Base-by-base conservation (phyloP, 2,113 vertebrate species). In the Vidua chalybeata region DNA sequence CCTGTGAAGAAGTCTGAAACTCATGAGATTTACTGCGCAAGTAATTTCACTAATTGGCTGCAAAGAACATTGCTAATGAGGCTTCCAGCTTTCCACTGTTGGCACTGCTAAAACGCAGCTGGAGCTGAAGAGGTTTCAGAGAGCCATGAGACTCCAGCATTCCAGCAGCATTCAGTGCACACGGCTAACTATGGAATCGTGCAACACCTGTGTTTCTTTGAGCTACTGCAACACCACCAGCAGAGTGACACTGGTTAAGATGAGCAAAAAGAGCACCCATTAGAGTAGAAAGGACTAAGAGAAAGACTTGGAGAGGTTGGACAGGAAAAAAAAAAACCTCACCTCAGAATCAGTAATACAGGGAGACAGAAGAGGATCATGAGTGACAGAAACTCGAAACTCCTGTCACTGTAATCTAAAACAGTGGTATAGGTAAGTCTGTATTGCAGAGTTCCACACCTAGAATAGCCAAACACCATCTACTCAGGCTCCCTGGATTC, bases 21-120 rank as follows among this genome's bases (percentile, higher is more conserved):
- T 64, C 87, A 72, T 43, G 31, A 75, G 94, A 87, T 91, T 55
- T n/a, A 90, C 63, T 31, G 39, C 56, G 52, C 45, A 77, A 80
- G 39, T 88, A 35, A 83, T 90, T 55, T 83, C 56, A 76, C 35
- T 74, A 48, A 56, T 33, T 56, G 49, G 55, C 85, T 88, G 64
- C 82, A 94, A 77, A 83, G 33, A 80, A 58, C 39, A 35, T 7
- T 71, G 52, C 61, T 88, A 77, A 75, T 28, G 76, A 96, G 67
- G 79, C 72, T 80, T 90, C 37, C 94, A 95, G 88, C 79, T 77
- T 86, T 90, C 72, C 3, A 7, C 20, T 73, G 26, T 0, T 62
- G 41, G 92, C 83, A 58, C 31, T 88, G 63, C 88, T 71, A 19
- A 93, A 91, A 71, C 0, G 0, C 85, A 95, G 75, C 55, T 88